A percentile compares a stretch with the other conserved stretches of the same genome.
These are phyloP conservation scores for Patagioenas fasciata DNA, from an alignment of 2,113 vertebrate species.

Conservation along the genomic window DNA sequence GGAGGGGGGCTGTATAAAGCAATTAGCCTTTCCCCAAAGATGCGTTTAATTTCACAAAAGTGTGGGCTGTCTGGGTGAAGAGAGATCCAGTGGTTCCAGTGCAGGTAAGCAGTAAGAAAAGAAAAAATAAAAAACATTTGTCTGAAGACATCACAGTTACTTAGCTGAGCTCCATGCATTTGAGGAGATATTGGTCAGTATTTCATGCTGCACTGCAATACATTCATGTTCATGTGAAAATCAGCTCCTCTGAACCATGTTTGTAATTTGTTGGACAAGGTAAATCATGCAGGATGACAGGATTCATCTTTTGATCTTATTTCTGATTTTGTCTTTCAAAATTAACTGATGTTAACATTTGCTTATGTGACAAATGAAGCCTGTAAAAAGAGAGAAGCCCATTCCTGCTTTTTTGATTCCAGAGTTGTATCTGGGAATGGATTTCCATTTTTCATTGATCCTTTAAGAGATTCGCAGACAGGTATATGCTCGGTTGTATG, in stretches of 20 bases:
- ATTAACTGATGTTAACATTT: not conserved
- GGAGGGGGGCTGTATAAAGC: not conserved
- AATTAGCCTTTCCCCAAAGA: not conserved
- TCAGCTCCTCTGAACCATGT: not conserved
- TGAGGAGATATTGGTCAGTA: not conserved
- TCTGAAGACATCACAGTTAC: not conserved
- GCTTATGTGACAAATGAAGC: not conserved
- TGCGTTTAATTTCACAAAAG: not conserved
- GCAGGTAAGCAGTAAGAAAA: not conserved
- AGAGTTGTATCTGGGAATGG: not conserved
- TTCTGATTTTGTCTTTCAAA: not conserved
- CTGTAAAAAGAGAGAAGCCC: not conserved
- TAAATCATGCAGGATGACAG: not conserved
- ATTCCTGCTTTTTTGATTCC: not conserved
- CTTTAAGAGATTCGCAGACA: not conserved
- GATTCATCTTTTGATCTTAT: not conserved
- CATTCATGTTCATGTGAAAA: not conserved
- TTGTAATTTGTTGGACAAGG: not conserved
- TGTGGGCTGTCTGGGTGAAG: not conserved
- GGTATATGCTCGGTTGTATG: not conserved
- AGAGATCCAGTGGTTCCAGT: not conserved
- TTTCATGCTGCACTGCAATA: not conserved
- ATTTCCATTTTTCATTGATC: not conserved
- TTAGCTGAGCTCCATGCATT: not conserved
- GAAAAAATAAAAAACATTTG: fast-evolving